Base-by-base conservation (phyloP, 2,113 vertebrate species). In the Semnornis frantzii region DNA sequence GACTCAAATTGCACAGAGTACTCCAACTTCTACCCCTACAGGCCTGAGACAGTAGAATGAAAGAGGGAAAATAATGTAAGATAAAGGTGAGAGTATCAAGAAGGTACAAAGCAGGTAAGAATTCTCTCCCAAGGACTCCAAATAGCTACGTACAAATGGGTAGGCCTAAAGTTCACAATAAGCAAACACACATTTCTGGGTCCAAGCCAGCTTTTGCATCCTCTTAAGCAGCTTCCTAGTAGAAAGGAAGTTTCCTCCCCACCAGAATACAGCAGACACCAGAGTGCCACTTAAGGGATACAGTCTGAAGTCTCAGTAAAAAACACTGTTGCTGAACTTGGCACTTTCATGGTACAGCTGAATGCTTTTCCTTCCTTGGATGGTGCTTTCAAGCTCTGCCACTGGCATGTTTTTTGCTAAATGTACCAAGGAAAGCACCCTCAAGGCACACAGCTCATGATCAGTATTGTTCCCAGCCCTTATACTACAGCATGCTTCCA, bases 111-210 rank as follows among this genome's bases (percentile, higher is more conserved):
- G 31, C 31, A 77, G 8, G 8, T 16, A 57, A 28, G 12, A 34
- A 55, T 8, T 44, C 66, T 64, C 48, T 18, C 15, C 11, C 15
- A 65, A 63, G 34, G n/a, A 71, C 21, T 79, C 20, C 0, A 0
- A 0, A 33, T 50, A 64, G 24, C 39, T 34, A 39, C 16, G 59
- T 0, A 76, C 21, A 46, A 48, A 69, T 1, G 2, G n/a, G 31
- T 20, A n/a, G 79, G 25, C 13, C 31, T 33, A 23, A 77, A 71
- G 33, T 14, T 64, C 60, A 68, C 18, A 34, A 33, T 8, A n/a
- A 44, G 19, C 34, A 76, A 48, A 1, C 16, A 16, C 18, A 77
- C 15, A 57, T 16, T 18, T 50, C 20, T 72, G 28, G 5, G 12
- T n/a, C 12, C 37, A 54, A 12, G 12, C 66, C 33, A 48, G 15